phyloP scores from a whole-genome alignment of 2,888 invertebrate species.

The Nomada goodeniana region DNA sequence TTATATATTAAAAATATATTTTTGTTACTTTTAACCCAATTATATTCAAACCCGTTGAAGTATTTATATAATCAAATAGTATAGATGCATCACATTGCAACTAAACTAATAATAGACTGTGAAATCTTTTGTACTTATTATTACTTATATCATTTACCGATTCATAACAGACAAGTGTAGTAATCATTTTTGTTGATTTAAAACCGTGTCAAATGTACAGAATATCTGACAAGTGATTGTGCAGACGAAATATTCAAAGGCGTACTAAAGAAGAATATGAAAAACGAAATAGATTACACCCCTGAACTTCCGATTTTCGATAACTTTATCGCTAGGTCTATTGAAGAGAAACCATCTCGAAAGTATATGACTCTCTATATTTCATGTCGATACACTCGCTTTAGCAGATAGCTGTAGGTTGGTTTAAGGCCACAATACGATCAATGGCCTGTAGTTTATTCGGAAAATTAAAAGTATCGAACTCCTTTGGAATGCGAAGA shows the following conservation, averaged over 20 bases:
- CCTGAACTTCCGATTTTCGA: conserved; percentile 66
- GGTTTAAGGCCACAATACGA: not conserved
- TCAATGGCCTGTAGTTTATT: not conserved
- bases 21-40: too few species aligned
- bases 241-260: not conserved
- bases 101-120: too few species aligned
- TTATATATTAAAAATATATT: too few species aligned
- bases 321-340: conserved; percentile 66
- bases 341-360: conserved; percentile 57
- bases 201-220: not conserved
- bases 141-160: too few species aligned
- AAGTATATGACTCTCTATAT: conserved; percentile 17
- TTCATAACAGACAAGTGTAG: too few species aligned
- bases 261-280: not conserved
- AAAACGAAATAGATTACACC: conserved; percentile 43
- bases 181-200: too few species aligned
- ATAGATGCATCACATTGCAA: too few species aligned
- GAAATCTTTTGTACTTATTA: too few species aligned
- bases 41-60: too few species aligned
- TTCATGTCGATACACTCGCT: conserved; percentile 4
- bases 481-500: conserved; percentile 2
- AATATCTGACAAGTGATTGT: not conserved
- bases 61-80: too few species aligned
- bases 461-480: conserved; percentile 31
- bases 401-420: conserved; percentile 7